Evolutionary conservation across 2,113 vertebrate genomes (phyloP).

Genomic region (Antennarius striatus): DNA sequence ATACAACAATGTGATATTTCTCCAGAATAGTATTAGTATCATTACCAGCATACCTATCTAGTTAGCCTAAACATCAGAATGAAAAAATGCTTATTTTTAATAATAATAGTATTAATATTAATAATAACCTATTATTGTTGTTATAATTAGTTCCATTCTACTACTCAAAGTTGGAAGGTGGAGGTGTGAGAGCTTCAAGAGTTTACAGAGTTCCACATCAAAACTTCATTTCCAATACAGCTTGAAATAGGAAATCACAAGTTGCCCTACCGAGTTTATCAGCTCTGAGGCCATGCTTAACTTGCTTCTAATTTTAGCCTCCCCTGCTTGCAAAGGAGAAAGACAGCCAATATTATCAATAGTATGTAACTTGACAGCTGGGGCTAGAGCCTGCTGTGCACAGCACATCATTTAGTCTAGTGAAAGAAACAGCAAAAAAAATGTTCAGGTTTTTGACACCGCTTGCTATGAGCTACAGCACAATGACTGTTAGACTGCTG

Average conservation of each 20-base stretch:
- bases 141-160: too few species aligned
- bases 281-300: slow-evolving; percentile 38
- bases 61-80: too few species aligned
- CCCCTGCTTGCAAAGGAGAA: slow-evolving; percentile 19
- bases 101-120: too few species aligned
- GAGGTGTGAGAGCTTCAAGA: not conserved
- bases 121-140: too few species aligned
- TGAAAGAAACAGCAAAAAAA: slow-evolving; percentile 1
- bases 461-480: slow-evolving; percentile 9
- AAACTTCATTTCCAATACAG: not conserved
- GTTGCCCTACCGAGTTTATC: slow-evolving; percentile 50
- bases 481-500: not conserved
- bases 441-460: not conserved
- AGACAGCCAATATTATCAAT: slow-evolving; percentile 65
- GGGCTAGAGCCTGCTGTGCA: slow-evolving; percentile 16
- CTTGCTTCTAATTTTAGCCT: slow-evolving; percentile 52
- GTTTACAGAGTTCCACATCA: slow-evolving; percentile 1
- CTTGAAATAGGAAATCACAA: slow-evolving; percentile 22
- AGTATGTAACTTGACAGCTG: slow-evolving; percentile 43
- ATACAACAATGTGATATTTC: too few species aligned
- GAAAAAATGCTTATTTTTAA: too few species aligned
- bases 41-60: too few species aligned
- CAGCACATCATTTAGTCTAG: not conserved
- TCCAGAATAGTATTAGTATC: too few species aligned
- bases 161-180: not conserved